Evolutionary conservation across 2,113 vertebrate genomes (phyloP).

Genomic region (Sphyrna mokarran): DNA sequence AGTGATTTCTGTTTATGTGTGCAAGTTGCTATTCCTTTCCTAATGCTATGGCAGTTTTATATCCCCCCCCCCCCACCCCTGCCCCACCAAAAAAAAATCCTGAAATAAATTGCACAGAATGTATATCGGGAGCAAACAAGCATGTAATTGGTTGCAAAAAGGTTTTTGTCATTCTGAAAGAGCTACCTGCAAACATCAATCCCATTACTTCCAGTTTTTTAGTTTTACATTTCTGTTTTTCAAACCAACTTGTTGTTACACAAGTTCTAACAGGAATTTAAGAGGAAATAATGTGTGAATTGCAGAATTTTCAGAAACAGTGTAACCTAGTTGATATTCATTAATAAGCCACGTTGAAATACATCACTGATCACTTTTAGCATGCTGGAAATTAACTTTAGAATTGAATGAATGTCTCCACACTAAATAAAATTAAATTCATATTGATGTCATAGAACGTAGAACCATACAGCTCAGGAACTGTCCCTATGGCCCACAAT

Average conservation of each 20-base stretch:
- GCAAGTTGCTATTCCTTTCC: not conserved
- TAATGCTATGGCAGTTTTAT: not conserved
- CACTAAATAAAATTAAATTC: not conserved
- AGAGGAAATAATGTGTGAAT: not conserved
- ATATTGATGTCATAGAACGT: not conserved
- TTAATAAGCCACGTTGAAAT: not conserved
- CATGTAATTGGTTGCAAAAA: slow-evolving; percentile 22
- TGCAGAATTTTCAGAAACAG: not conserved
- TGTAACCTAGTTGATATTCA: not conserved
- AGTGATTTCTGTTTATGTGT: not conserved
- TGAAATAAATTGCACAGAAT: not conserved
- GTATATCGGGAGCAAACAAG: slow-evolving; percentile 25
- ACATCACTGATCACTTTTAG: not conserved
- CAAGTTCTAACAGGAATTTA: not conserved
- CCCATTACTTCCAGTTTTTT: too few relatives aligned
- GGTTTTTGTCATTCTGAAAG: not conserved
- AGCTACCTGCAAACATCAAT: not conserved
- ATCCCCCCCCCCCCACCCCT: too few relatives aligned
- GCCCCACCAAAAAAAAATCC: not conserved
- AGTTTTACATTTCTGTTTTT: too few relatives aligned
- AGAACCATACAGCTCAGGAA: too few relatives aligned
- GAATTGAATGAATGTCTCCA: not conserved
- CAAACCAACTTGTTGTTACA: not conserved
- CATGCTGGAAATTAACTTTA: not conserved
- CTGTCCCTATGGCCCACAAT: too few relatives aligned